phyloP scores from a whole-genome alignment of 2,113 vertebrate genomes.

The Apteryx mantelli region DNA sequence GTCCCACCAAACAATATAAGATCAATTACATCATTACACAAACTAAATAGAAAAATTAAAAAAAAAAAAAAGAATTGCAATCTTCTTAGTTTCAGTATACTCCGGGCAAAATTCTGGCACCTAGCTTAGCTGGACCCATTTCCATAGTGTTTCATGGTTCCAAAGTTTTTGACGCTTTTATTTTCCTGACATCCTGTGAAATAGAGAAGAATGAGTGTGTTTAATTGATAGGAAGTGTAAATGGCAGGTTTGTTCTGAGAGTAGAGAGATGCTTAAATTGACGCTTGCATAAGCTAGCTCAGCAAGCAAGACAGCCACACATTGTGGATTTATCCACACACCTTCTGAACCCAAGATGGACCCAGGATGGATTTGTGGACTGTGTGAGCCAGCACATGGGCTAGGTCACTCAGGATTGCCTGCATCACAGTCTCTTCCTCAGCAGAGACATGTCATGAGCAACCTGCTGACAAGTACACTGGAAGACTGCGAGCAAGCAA shows the following conservation, averaged over 20 bases:
- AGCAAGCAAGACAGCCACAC: neutral
- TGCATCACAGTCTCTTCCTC: neutral
- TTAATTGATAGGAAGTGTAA: neutral
- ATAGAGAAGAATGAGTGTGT: neutral
- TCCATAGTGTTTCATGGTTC: neutral
- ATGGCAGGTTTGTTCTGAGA: neutral
- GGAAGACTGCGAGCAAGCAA: neutral
- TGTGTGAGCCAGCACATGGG: neutral
- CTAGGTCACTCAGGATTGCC: neutral
- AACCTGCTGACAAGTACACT: neutral
- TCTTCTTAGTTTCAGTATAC: neutral
- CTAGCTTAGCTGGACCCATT: neutral
- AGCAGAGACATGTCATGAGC: neutral
- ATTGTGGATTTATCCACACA: neutral
- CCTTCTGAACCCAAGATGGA: neutral
- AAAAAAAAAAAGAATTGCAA: neutral
- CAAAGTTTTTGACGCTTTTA: neutral
- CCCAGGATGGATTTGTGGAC: neutral
- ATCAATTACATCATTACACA: neutral
- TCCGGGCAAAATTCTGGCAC: neutral
- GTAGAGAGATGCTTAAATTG: neutral
- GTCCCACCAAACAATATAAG: conserved; percentile 58
- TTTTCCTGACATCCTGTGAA: neutral
- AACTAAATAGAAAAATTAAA: conserved; percentile 15
- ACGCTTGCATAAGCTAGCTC: neutral